Evolutionary conservation across 2,113 vertebrate species (phyloP).

Genomic region (Protomyctophum bolini): DNA sequence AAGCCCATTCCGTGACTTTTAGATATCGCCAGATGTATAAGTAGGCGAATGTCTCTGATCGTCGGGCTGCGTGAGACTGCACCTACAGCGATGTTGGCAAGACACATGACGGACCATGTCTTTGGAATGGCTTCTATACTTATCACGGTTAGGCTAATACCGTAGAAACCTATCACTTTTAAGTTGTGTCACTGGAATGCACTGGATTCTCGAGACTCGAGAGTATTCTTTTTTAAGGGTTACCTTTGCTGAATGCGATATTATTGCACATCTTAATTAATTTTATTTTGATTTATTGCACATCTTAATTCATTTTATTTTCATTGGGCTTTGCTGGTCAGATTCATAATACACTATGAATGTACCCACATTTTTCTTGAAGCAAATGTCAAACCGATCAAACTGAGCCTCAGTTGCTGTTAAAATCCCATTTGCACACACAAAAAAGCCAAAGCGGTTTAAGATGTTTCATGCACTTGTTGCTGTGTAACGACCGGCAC

Average conservation of each 20-base stretch:
- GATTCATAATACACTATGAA: constrained; percentile 27
- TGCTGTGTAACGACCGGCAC: background rate
- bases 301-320: constrained; percentile 23
- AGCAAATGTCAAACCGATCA: background rate
- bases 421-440: constrained; percentile 42
- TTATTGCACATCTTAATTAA: constrained; percentile 51
- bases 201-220: constrained; percentile 11
- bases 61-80: too few relatives aligned
- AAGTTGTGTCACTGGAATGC: constrained; percentile 35
- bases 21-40: too few relatives aligned
- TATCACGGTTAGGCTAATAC: background rate
- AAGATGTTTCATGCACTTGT: background rate
- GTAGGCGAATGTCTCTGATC: too few relatives aligned
- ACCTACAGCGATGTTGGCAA: too few relatives aligned
- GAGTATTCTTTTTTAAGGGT: constrained; percentile 22
- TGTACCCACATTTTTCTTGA: constrained; percentile 31
- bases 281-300: constrained; percentile 37
- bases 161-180: constrained; percentile 7
- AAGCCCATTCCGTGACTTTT: too few relatives aligned
- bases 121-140: background rate
- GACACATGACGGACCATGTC: too few relatives aligned
- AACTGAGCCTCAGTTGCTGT: constrained; percentile 21
- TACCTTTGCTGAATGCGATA: constrained; percentile 48
- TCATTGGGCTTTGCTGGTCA: background rate
- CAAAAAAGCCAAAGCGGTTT: constrained; percentile 38